Conservation (phyloP, 2,797 vertebrate genomes). For the Serranus cabrilla region DNA sequence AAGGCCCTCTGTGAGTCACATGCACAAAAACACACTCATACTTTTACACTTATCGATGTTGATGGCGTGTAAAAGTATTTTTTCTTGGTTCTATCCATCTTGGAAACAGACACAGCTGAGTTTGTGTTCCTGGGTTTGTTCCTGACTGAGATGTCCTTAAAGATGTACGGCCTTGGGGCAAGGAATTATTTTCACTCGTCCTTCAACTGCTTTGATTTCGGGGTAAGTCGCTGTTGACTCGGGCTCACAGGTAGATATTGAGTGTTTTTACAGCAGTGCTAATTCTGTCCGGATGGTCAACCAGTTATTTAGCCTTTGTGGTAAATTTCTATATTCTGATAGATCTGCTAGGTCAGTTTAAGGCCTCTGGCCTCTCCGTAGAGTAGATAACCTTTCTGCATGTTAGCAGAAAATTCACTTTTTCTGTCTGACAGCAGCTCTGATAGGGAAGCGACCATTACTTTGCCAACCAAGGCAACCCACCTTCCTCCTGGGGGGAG, state of each 20-base stretch:
- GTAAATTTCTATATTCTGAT: no score
- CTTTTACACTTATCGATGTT: not conserved
- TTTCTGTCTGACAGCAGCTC: no score
- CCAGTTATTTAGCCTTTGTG: not conserved
- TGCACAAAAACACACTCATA: not conserved
- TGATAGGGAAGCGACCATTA: no score
- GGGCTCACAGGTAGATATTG: not conserved
- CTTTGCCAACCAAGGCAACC: no score
- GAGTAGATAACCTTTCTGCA: no score
- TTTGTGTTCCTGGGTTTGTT: slow-evolving; percentile 98
- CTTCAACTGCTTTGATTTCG: slow-evolving; percentile 99
- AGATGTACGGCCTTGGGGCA: slow-evolving; percentile 97
- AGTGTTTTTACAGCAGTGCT: not conserved
- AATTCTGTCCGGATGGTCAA: not conserved
- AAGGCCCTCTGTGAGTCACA: slow-evolving; percentile 91
- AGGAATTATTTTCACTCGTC: slow-evolving; percentile 98
- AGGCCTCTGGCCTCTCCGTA: no score
- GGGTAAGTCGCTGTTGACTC: slow-evolving; percentile 85
- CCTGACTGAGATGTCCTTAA: slow-evolving; percentile 96
- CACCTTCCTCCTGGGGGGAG: no score
- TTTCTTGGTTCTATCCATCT: not conserved
- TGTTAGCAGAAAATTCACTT: no score
- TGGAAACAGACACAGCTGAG: slow-evolving; percentile 85
- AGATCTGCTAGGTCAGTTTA: no score
- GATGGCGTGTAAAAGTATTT: not conserved